phyloP scores from a whole-genome alignment of 2,113 vertebrate genomes.

The Myiagra hebetior region DNA sequence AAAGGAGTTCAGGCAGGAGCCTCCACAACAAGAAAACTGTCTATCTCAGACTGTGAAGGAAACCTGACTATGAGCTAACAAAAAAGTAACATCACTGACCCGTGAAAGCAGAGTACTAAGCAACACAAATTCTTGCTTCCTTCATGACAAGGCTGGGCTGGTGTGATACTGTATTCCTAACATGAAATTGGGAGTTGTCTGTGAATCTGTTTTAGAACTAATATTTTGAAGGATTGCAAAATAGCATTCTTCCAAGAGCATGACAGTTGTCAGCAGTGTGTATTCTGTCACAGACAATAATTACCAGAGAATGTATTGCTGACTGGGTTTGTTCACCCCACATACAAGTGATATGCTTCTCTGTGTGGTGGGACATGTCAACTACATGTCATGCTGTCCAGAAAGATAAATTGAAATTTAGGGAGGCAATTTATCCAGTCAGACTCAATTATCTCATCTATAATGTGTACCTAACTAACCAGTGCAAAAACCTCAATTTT shows the following conservation, averaged over 20 bases:
- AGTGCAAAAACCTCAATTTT: background rate
- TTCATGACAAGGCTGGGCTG: background rate
- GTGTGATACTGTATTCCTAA: background rate
- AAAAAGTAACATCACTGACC: background rate
- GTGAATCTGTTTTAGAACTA: background rate
- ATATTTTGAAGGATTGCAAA: background rate
- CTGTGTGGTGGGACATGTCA: background rate
- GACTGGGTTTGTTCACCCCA: background rate
- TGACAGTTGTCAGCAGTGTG: background rate
- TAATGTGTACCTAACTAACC: background rate
- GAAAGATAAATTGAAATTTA: background rate
- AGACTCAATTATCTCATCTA: background rate
- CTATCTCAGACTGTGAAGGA: background rate
- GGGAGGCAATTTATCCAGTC: background rate
- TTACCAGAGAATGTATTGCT: background rate
- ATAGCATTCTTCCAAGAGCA: background rate
- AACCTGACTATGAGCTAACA: background rate
- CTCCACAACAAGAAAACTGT: background rate
- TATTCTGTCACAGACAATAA: background rate
- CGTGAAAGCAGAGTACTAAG: background rate
- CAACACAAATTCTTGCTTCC: background rate
- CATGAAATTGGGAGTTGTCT: fast-evolving
- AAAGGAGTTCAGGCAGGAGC: background rate
- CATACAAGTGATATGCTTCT: background rate
- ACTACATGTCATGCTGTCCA: background rate